Percentiles rank a stretch among this genome's conserved stretches.
These are phyloP conservation scores for Girardinus metallicus DNA, from an alignment of 2,797 vertebrate species.

Conservation along the genomic window DNA sequence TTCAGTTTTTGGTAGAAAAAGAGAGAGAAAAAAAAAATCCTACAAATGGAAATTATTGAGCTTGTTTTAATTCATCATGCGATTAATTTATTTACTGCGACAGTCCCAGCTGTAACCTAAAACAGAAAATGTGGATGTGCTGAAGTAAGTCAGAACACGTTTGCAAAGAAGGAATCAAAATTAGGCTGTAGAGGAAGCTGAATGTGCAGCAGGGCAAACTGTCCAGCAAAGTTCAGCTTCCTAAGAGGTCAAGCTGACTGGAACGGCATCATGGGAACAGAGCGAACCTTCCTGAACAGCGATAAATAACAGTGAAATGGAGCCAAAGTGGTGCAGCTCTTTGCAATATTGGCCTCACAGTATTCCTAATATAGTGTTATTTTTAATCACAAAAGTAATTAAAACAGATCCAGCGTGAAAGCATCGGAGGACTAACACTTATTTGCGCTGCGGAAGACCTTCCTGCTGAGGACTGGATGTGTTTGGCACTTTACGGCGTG, in stretches of 20 bases:
- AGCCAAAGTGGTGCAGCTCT: neutral
- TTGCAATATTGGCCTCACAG: neutral
- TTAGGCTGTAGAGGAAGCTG: neutral
- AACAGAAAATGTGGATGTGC: neutral
- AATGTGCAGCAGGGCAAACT: neutral
- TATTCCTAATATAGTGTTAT: neutral
- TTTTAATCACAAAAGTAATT: conserved; percentile 3
- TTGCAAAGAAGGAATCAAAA: no score
- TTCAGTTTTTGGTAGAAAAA: no score
- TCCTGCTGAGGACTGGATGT: conserved; percentile 22
- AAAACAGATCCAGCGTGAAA: conserved; percentile 9
- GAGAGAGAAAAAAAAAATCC: no score
- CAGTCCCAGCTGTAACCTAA: neutral
- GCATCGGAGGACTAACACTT: conserved; percentile 16
- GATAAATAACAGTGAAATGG: neutral
- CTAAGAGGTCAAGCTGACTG: neutral
- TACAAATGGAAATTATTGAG: no score
- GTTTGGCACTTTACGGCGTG: conserved; percentile 17
- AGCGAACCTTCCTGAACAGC: neutral
- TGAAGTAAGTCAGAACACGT: neutral
- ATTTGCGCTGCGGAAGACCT: conserved; percentile 28
- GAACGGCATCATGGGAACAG: neutral
- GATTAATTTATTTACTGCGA: no score
- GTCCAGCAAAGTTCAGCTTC: neutral
- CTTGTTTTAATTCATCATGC: no score